These are phyloP conservation scores for Netelia melanura DNA, from an alignment of 2,888 invertebrate species.

Conservation along the genomic window DNA sequence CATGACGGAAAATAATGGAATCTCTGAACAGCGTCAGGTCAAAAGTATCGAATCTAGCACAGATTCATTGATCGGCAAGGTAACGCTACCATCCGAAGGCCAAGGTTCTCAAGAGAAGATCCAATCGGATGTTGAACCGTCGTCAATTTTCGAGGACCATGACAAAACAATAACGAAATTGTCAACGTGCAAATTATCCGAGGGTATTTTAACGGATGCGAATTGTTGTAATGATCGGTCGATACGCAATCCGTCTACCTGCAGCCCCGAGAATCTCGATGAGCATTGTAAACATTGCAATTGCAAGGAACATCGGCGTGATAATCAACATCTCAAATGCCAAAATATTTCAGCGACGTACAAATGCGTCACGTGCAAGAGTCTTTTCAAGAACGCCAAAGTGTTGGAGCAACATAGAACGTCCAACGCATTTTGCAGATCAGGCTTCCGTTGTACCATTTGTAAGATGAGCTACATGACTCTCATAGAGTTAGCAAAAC, in stretches of 20 bases:
- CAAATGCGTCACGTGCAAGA: conserved; percentile 65
- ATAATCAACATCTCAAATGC: background rate
- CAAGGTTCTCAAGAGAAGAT: conserved; percentile 3
- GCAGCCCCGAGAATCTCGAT: conserved; percentile 7
- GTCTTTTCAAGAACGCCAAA: conserved; percentile 33
- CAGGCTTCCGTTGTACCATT: background rate
- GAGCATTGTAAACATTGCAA: conserved; percentile 18
- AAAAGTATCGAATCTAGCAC: too few species aligned
- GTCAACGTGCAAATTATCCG: background rate
- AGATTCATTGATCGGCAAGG: background rate
- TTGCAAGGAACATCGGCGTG: conserved; percentile 5
- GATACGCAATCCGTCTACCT: background rate
- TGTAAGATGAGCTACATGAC: conserved; percentile 14
- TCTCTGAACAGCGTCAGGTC: background rate
- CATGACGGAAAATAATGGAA: background rate
- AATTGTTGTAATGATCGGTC: background rate
- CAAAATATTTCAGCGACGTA: conserved; percentile 10
- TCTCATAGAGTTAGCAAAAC: conserved; percentile 9
- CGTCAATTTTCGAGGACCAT: conserved; percentile 28
- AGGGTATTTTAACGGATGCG: conserved; percentile 7
- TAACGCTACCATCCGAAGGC: background rate
- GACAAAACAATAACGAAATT: conserved; percentile 1
- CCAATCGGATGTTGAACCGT: conserved; percentile 32
- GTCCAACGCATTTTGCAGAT: background rate
- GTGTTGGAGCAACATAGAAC: conserved; percentile 58